Evolutionary conservation across 2,888 invertebrate genomes (phyloP).

Genomic region (Crepidodera aurea): DNA sequence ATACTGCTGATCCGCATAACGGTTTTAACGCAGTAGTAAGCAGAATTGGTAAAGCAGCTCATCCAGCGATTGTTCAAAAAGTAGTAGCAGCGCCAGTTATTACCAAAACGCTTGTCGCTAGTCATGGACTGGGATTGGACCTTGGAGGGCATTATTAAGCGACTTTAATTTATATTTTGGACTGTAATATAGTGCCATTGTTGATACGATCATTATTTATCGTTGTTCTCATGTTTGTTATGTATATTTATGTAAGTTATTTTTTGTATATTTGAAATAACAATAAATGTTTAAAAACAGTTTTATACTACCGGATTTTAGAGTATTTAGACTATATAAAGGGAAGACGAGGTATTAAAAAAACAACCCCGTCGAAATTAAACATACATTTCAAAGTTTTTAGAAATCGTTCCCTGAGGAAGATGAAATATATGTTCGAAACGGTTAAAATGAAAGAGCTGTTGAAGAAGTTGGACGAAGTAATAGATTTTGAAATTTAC

Average conservation of each 20-base stretch:
- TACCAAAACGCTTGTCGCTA: constrained; percentile 4
- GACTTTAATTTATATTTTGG: not conserved
- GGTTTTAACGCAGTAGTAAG: constrained; percentile 71
- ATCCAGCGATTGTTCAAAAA: constrained; percentile 41
- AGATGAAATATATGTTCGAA: too few species aligned
- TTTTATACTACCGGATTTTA: not conserved
- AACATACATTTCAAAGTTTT: too few species aligned
- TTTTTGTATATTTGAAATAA: constrained; percentile 22
- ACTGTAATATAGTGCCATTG: constrained; percentile 15
- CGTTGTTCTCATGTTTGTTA: constrained; percentile 32
- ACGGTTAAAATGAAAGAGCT: too few species aligned
- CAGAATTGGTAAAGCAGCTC: constrained; percentile 58
- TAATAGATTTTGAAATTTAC: too few species aligned
- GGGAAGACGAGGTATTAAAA: too few species aligned
- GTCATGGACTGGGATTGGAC: constrained; percentile 7
- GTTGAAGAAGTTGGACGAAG: too few species aligned
- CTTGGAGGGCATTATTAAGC: constrained; percentile 2
- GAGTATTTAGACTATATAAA: too few species aligned
- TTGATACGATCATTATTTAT: constrained; percentile 26
- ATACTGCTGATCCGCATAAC: constrained; percentile 68
- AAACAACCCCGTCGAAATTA: too few species aligned
- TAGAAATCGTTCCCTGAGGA: too few species aligned
- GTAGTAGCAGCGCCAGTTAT: constrained; percentile 16
- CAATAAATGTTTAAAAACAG: constrained; percentile 32
- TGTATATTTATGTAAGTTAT: constrained; percentile 31